A percentile compares a stretch with the other conserved stretches of the same genome.
phyloP scores from a whole-genome alignment of 2,113 vertebrate species.

The Anguilla japonica region DNA sequence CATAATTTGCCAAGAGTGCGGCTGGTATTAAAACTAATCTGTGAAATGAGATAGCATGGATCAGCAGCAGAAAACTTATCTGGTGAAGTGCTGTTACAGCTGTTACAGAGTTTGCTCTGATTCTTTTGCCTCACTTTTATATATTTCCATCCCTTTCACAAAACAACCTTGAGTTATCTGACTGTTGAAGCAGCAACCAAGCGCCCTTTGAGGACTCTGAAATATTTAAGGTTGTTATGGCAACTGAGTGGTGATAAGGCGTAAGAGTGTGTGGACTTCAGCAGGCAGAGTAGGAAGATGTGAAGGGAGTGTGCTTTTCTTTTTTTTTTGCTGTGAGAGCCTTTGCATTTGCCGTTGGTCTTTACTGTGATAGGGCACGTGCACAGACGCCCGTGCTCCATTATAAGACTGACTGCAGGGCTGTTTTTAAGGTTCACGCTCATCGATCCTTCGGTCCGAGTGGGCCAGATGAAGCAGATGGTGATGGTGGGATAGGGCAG shows the following conservation, averaged over 20 bases:
- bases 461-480: neutral
- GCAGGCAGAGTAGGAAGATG: neutral
- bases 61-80: neutral
- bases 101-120: neutral
- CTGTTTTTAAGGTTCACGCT: neutral
- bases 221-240: slow-evolving; percentile 38
- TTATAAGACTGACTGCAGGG: neutral
- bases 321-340: neutral
- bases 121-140: neutral
- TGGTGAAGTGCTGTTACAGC: neutral
- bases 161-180: slow-evolving; percentile 9
- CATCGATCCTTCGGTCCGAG: neutral
- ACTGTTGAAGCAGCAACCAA: neutral
- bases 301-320: slow-evolving; percentile 1
- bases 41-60: neutral
- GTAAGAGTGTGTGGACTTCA: slow-evolving; percentile 6
- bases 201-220: slow-evolving; percentile 10
- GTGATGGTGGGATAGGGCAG: neutral
- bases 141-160: neutral
- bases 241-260: slow-evolving; percentile 33
- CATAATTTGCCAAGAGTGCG: neutral
- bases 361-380: neutral
- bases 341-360: neutral
- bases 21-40: neutral
- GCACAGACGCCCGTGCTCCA: neutral